These are phyloP conservation scores for Ashinkailepas kermadecensis DNA, from an alignment of 2,888 invertebrate species.

Conservation along the genomic window DNA sequence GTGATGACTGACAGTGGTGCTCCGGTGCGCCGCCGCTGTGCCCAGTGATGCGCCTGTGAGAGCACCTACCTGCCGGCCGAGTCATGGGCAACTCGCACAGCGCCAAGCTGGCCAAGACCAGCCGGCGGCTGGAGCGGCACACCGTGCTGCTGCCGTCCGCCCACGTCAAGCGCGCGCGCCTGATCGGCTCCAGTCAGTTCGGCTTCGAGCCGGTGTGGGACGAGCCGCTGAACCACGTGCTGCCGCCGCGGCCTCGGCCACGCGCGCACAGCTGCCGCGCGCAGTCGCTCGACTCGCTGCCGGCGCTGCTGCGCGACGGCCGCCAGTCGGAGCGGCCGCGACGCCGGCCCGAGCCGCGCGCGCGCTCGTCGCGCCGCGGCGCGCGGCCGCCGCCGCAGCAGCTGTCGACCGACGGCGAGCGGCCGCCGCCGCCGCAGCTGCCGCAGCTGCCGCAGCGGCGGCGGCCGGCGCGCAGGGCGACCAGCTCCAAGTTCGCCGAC, in stretches of 20 bases:
- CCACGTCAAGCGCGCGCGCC: constrained; percentile 84
- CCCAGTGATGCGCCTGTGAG: constrained; percentile 75
- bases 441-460: not conserved
- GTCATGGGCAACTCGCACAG: constrained; percentile 50
- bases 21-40: constrained; percentile 52
- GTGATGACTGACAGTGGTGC: constrained; percentile 18
- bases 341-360: constrained; percentile 86
- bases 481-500: constrained; percentile 35
- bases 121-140: constrained; percentile 71
- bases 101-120: constrained; percentile 39
- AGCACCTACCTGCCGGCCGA: constrained; percentile 60
- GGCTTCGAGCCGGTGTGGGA: constrained; percentile 72
- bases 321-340: constrained; percentile 65
- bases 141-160: constrained; percentile 77
- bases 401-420: constrained; percentile 20
- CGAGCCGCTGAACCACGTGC: constrained; percentile 80
- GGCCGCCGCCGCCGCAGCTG: not conserved
- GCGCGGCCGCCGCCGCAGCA: constrained; percentile 53
- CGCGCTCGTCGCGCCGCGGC: constrained; percentile 74
- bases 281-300: constrained; percentile 73
- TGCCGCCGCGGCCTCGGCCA: constrained; percentile 19
- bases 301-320: constrained; percentile 51
- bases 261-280: constrained; percentile 83
- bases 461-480: too few relatives aligned
- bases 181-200: constrained; percentile 87